A percentile compares a stretch with the other conserved stretches of the same genome.
phyloP scores from a whole-genome alignment of 2,797 vertebrate species.

The Heliangelus exortis region DNA sequence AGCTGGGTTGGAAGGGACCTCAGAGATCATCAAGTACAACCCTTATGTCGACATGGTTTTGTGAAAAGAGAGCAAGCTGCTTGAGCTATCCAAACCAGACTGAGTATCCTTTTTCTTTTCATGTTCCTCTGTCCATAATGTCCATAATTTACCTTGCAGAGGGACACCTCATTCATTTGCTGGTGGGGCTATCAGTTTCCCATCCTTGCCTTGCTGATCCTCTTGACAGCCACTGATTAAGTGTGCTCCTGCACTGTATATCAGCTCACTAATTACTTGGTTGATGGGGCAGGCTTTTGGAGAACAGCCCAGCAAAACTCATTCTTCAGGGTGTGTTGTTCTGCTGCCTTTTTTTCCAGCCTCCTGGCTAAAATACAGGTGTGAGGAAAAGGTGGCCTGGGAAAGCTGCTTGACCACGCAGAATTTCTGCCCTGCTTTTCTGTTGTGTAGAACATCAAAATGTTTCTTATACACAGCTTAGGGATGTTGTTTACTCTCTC shows the following conservation, averaged over 20 bases:
- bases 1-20: too few species aligned
- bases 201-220: neutral
- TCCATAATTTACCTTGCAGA: neutral
- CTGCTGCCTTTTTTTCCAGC: neutral
- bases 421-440: neutral
- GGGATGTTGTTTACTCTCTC: neutral
- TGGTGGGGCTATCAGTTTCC: neutral
- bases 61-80: neutral
- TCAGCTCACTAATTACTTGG: neutral
- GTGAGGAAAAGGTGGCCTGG: accelerated
- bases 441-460: neutral
- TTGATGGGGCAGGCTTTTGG: neutral
- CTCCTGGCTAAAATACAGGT: neutral
- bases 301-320: neutral
- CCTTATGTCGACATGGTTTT: neutral
- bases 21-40: too few species aligned
- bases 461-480: neutral
- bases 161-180: neutral
- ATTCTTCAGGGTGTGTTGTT: neutral
- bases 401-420: neutral
- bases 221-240: neutral
- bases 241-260: neutral
- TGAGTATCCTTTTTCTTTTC: neutral
- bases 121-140: neutral
- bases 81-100: neutral